Base-by-base conservation (phyloP, 2,888 invertebrate species). In the Dolomedes plantarius region DNA sequence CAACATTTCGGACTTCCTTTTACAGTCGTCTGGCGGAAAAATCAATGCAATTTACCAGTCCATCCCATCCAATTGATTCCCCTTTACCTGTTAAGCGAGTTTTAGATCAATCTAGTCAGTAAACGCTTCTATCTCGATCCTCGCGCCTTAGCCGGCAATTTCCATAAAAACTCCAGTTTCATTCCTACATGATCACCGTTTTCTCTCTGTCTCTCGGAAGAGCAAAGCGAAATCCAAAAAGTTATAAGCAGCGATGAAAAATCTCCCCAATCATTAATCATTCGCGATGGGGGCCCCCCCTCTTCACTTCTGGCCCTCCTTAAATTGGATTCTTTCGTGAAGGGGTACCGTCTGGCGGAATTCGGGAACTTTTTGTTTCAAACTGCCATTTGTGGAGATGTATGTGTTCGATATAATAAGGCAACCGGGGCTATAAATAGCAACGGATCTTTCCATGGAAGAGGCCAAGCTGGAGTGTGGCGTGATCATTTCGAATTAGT, bases 241-340 rank as follows among this genome's bases (percentile, higher is more conserved):
- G 5, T 56, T 23, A 56, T 56, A 56, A 56, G 5, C 23, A 56
- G 16, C 16, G 56, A 19, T 19, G 5, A 46, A 56, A 56, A 23
- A 23, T 3, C 19, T 23, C 7, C 5, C 11, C 7, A 5, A 36
- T 50, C 65, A 65, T 65, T 65, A 29, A 65, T 65, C 65, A 65
- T 65, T 29, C 6, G n/a, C 19, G 29, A 29, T 65, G 29, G 16
- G 6, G 65, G 31, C 13, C 16, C 16, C 16, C 13, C 16, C 16
- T 1, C 65, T 65, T 29, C 65, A 29, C 16, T 29, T 29, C 5
- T 19, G 9, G 16, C 29, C n/a, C 31, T 16, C 1, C 0, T n/a
- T 65, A 65, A 65, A 65, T 65, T 65, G 31, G 29, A 29, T 65
- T 65, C 31, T 65, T 29, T 65, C 29, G 13, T 65, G 65, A 65